Evolutionary conservation across 2,113 vertebrate species (phyloP).

Genomic region (Myanophis thanlyinensis): DNA sequence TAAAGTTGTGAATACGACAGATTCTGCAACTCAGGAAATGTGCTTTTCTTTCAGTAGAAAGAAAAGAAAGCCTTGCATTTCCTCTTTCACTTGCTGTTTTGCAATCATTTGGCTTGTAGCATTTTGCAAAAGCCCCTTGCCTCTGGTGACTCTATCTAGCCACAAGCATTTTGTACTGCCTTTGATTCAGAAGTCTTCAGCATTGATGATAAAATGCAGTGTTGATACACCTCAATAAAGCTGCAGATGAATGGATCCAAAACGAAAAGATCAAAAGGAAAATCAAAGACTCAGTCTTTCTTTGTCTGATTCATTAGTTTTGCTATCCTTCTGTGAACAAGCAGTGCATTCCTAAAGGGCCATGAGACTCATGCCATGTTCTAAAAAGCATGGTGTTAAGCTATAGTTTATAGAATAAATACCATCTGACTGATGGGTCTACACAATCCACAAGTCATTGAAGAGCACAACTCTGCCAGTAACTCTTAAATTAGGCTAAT

Average conservation of each 20-base stretch:
- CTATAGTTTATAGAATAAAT: neutral
- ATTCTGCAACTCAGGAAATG: neutral
- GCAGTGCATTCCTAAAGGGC: neutral
- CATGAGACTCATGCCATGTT: neutral
- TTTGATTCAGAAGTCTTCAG: neutral
- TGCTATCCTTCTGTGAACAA: neutral
- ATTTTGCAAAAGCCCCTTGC: conserved; percentile 34
- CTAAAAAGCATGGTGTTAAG: neutral
- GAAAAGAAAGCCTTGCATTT: conserved; percentile 46
- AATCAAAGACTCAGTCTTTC: neutral
- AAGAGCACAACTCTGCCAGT: neutral
- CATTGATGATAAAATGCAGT: neutral
- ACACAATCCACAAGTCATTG: neutral
- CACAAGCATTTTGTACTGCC: neutral
- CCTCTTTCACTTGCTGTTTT: conserved; percentile 49
- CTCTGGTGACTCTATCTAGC: neutral
- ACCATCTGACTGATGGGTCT: neutral
- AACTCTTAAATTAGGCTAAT: neutral
- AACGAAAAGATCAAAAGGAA: neutral
- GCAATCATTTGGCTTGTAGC: conserved; percentile 38
- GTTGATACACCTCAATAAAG: neutral
- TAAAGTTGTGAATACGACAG: neutral
- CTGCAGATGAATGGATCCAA: neutral
- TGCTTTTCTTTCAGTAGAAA: conserved; percentile 23
- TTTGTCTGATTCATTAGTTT: neutral